A percentile compares a stretch with the other conserved stretches of the same genome.
These are phyloP conservation scores for Thecophora atra DNA, from an alignment of 2,888 invertebrate species.

Conservation along the genomic window DNA sequence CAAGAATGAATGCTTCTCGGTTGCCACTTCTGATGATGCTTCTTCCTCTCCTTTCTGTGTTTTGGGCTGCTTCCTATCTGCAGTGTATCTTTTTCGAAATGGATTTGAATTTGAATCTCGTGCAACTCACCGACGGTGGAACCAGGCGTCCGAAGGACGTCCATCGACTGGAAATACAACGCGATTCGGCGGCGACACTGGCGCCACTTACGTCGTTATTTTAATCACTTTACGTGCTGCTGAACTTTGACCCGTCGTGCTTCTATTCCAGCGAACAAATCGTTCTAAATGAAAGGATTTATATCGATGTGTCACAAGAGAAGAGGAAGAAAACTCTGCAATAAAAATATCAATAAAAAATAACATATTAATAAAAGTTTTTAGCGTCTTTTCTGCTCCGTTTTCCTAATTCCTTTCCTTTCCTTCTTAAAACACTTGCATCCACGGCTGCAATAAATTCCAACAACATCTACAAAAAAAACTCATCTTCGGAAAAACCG, in stretches of 20 bases:
- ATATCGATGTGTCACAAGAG: not conserved
- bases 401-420: no score
- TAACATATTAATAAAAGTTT: no score
- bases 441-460: no score
- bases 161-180: constrained; percentile 17
- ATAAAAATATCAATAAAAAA: no score
- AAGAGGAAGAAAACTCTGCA: no score
- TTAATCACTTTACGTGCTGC: constrained; percentile 32
- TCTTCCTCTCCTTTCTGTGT: constrained; percentile 13
- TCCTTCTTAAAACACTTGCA: no score
- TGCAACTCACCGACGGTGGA: constrained; percentile 11
- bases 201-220: constrained; percentile 36
- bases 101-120: constrained; percentile 28
- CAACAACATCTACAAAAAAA: no score
- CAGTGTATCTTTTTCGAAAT: constrained; percentile 3
- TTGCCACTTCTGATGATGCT: no score
- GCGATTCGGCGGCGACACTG: constrained; percentile 27
- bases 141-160: constrained; percentile 17
- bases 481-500: no score
- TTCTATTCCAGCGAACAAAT: not conserved
- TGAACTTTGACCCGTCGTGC: constrained; percentile 16
- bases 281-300: not conserved
- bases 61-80: not conserved
- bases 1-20: constrained; percentile 22
- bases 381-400: no score